Conservation (phyloP, 2,113 vertebrate species). For the Anguilla rostrata region DNA sequence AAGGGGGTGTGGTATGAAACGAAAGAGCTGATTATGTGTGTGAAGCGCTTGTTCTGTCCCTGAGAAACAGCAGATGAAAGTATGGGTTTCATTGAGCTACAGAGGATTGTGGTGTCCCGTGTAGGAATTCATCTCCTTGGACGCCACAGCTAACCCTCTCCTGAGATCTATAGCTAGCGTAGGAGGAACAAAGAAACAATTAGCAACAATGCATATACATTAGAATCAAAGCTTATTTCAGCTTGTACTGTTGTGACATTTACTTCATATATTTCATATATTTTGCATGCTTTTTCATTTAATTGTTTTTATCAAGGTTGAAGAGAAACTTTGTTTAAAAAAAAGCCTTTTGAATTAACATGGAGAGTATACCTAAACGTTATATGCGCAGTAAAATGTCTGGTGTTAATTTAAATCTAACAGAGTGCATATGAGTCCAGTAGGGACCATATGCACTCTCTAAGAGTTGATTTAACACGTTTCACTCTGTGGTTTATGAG, state of each 20-base stretch:
- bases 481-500: too few species aligned
- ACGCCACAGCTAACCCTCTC: constrained; percentile 30
- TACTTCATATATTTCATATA: background rate
- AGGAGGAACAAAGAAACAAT: background rate
- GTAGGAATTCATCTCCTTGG: constrained; percentile 32
- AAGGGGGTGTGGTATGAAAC: background rate
- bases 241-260: background rate
- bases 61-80: constrained; percentile 41
- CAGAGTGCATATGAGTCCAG: too few species aligned
- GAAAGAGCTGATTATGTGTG: background rate
- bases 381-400: too few species aligned
- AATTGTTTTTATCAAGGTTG: background rate
- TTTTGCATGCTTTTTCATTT: background rate
- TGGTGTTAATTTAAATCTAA: too few species aligned
- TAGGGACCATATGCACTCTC: too few species aligned
- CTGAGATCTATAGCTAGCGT: constrained; percentile 30
- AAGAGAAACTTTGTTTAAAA: background rate
- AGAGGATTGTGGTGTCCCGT: background rate
- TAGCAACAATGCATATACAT: background rate
- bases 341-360: background rate
- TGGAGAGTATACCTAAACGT: background rate
- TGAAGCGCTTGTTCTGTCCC: background rate
- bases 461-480: too few species aligned
- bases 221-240: background rate
- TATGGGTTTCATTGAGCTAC: background rate